Percentiles rank a stretch among this genome's conserved stretches.
These are phyloP conservation scores for Trichogramma dendrolimi DNA, from an alignment of 2,888 invertebrate species.

Conservation along the genomic window DNA sequence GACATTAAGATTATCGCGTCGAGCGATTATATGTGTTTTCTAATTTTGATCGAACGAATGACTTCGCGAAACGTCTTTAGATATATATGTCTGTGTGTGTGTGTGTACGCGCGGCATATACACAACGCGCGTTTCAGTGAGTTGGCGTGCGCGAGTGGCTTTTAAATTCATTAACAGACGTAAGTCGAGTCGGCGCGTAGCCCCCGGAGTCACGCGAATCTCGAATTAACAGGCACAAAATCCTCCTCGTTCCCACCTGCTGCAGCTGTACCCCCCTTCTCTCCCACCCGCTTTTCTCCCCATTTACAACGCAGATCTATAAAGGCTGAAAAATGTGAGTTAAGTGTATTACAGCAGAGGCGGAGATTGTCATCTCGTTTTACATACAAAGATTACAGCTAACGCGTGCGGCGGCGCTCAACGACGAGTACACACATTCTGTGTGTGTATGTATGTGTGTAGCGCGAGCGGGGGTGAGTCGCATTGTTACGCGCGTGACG, in stretches of 20 bases:
- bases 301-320: not conserved
- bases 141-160: slow-evolving; percentile 5
- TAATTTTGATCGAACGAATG: no score
- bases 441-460: no score
- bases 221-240: slow-evolving; percentile 27
- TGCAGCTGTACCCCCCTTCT: slow-evolving; percentile 12
- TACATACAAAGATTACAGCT: slow-evolving; percentile 6
- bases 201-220: slow-evolving; percentile 27
- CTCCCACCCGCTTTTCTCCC: slow-evolving; percentile 8
- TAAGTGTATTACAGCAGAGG: slow-evolving; percentile 22
- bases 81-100: no score
- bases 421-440: no score
- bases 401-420: no score
- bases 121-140: no score
- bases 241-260: slow-evolving; percentile 21
- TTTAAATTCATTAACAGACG: slow-evolving; percentile 21
- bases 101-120: no score
- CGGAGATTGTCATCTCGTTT: slow-evolving; percentile 15
- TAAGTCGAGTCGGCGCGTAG: not conserved
- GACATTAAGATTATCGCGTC: no score
- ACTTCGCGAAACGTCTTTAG: no score
- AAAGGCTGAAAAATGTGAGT: slow-evolving; percentile 18
- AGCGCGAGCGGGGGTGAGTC: no score
- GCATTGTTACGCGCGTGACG: no score
- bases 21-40: no score